Conservation (phyloP, 2,888 invertebrate species). For the Ichneumon xanthorius region DNA sequence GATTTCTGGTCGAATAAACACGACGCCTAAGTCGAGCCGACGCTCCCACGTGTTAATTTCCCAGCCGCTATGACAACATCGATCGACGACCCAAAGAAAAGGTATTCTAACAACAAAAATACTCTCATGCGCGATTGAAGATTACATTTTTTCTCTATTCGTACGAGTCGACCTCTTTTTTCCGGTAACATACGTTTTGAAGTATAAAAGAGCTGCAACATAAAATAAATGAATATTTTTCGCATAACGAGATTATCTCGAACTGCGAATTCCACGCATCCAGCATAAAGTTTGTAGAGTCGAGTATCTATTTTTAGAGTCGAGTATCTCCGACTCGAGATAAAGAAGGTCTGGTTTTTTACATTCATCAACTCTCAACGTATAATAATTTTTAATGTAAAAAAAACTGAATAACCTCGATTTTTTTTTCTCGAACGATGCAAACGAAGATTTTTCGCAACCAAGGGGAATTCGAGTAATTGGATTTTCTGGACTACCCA, state of each 20-base stretch:
- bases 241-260: not conserved
- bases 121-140: not conserved
- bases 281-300: not conserved
- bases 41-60: constrained; percentile 5
- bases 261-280: not conserved
- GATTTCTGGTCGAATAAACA: constrained; percentile 47
- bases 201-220: not conserved
- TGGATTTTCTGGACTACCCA: not conserved
- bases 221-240: not conserved
- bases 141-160: not conserved
- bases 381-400: not conserved
- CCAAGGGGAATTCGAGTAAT: not conserved
- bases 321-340: not conserved
- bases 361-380: not conserved
- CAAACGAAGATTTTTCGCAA: not conserved
- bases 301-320: not conserved
- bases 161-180: not conserved
- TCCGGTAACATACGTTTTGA: not conserved
- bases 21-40: constrained; percentile 30
- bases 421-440: not conserved
- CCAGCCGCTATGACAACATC: constrained; percentile 20
- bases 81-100: constrained; percentile 11
- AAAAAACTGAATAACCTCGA: not conserved
- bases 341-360: not conserved
- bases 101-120: not conserved